Evolutionary conservation across 2,797 vertebrate genomes (phyloP).

Genomic region (Falco cherrug): DNA sequence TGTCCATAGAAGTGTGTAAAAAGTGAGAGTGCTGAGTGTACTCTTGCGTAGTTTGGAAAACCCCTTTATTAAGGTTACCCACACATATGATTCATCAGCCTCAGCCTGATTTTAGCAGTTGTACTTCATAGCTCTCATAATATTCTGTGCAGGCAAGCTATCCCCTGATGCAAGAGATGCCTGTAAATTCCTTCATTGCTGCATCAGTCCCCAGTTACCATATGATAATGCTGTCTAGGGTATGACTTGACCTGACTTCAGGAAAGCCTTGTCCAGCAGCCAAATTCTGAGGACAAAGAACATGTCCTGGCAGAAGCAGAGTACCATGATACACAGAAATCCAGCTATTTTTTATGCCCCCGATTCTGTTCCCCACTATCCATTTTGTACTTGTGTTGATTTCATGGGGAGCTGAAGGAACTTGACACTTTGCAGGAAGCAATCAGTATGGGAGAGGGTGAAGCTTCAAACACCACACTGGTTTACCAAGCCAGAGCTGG

Average conservation of each 20-base stretch:
- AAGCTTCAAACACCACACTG: not conserved
- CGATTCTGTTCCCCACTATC: not conserved
- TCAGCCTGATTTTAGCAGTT: not conserved
- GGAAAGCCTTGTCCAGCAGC: not conserved
- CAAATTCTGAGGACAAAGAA: not conserved
- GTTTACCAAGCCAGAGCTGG: not conserved
- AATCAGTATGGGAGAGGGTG: fast-evolving
- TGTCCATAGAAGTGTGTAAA: not conserved
- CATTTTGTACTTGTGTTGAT: not conserved
- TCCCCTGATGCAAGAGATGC: not conserved
- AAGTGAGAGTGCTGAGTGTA: slow-evolving; percentile 33
- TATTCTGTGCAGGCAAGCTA: not conserved
- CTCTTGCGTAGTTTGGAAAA: slow-evolving; percentile 7
- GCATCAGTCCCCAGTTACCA: not conserved
- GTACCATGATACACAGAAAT: not conserved
- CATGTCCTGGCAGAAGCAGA: not conserved
- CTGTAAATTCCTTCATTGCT: not conserved
- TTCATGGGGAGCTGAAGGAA: not conserved
- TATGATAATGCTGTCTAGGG: not conserved
- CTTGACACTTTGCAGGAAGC: not conserved
- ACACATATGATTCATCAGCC: not conserved
- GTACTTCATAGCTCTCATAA: not conserved
- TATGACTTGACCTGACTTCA: not conserved
- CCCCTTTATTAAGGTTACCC: not conserved
- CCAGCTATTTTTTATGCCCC: not conserved